phyloP scores from a whole-genome alignment of 2,888 invertebrate species.

The Lepidonotus clava region DNA sequence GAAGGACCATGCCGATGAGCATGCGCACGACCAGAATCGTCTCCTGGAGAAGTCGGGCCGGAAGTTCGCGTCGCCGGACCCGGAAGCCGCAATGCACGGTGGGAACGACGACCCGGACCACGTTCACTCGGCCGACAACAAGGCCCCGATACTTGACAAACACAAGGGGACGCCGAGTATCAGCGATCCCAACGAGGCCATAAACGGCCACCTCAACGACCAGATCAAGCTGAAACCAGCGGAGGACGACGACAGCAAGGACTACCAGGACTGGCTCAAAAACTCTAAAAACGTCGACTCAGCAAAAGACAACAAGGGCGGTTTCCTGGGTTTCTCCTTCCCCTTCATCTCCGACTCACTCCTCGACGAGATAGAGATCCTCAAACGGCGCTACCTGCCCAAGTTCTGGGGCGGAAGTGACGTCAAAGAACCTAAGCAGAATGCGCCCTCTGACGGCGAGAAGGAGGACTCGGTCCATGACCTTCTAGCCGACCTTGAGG shows the following conservation, averaged over 20 bases:
- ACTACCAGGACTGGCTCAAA: conserved; percentile 3
- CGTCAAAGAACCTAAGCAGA: not conserved
- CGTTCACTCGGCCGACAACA: conserved; percentile 41
- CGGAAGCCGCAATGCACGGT: conserved; percentile 25
- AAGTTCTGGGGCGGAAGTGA: conserved; percentile 61
- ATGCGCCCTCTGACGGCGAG: not conserved
- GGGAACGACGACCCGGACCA: conserved; percentile 32
- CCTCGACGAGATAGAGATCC: conserved; percentile 55
- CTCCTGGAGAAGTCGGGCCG: conserved; percentile 43
- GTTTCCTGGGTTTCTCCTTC: conserved; percentile 29
- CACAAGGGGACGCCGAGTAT: conserved; percentile 39
- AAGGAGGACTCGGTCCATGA: not conserved
- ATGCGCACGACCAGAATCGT: conserved; percentile 51
- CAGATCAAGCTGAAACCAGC: not conserved
- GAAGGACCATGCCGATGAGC: conserved; percentile 56
- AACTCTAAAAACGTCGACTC: conserved; percentile 26
- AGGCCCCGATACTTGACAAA: not conserved
- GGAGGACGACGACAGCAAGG: not conserved
- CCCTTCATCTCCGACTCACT: conserved; percentile 56
- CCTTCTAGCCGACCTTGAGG: not conserved
- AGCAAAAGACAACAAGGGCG: not conserved
- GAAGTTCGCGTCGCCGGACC: not conserved
- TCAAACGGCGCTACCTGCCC: conserved; percentile 51
- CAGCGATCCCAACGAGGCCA: not conserved
- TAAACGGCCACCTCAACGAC: conserved; percentile 32